Evolutionary conservation across 2,888 invertebrate species (phyloP).

Genomic region (Torymus auratus): DNA sequence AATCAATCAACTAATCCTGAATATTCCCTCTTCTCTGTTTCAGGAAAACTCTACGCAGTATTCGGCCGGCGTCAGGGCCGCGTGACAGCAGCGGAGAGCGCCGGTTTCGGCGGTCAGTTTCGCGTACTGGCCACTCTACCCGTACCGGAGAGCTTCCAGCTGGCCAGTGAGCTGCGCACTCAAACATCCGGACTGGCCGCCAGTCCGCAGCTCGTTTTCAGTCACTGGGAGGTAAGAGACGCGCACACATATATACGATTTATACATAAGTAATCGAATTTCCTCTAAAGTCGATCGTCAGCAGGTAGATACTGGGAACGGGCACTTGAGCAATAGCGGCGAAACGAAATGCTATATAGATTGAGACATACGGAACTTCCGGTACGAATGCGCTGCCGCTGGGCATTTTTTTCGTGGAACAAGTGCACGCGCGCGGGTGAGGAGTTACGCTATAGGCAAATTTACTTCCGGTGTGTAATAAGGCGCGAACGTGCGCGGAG

Average conservation of each 20-base stretch:
- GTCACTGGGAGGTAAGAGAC: constrained; percentile 94
- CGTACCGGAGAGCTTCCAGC: constrained; percentile 97
- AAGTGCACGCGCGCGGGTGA: too few species aligned
- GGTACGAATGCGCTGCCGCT: background rate
- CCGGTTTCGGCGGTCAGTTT: constrained; percentile 92
- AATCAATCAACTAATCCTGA: background rate
- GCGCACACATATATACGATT: background rate
- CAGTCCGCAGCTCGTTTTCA: constrained; percentile 95
- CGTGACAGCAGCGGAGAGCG: constrained; percentile 92
- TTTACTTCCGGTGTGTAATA: too few species aligned
- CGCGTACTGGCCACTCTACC: constrained; percentile 93
- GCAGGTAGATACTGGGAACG: constrained; percentile 18
- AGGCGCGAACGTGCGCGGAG: too few species aligned
- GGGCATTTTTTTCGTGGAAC: too few species aligned
- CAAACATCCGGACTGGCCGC: constrained; percentile 95
- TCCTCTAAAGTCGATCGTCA: constrained; percentile 9
- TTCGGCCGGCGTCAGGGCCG: constrained; percentile 92
- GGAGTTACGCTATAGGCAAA: too few species aligned
- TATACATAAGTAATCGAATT: too few species aligned
- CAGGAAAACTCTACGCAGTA: constrained; percentile 94
- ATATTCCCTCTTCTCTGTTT: constrained; percentile 58
- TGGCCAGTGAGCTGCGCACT: constrained; percentile 95
- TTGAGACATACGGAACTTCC: constrained; percentile 25
- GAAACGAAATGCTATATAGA: constrained; percentile 9
- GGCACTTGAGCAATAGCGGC: constrained; percentile 6